A percentile compares a stretch with the other conserved stretches of the same genome.
phyloP scores from a whole-genome alignment of 2,797 vertebrate genomes.

The Antrozous pallidus region DNA sequence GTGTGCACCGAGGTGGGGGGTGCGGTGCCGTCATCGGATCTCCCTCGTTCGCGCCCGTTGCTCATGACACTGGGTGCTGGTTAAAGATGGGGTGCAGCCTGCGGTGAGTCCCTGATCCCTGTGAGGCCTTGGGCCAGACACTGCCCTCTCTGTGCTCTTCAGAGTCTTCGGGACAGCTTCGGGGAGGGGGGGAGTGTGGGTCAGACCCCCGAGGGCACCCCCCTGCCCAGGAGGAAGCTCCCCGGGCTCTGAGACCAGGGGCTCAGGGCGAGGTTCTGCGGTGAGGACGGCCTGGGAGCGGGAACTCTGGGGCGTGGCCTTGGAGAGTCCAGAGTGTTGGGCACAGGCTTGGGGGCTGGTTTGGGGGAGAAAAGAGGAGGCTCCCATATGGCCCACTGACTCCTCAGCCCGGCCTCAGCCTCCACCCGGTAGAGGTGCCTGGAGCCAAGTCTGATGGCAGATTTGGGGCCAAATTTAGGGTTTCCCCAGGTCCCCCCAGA shows the following conservation, averaged over 20 bases:
- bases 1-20: fast-evolving
- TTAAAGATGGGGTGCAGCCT: not conserved
- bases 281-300: not conserved
- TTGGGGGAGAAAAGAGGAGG: no score
- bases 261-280: not conserved
- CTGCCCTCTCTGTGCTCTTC: not conserved
- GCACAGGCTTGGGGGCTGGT: no score
- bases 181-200: not conserved
- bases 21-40: fast-evolving
- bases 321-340: not conserved
- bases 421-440: not conserved
- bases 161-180: not conserved
- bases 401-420: not conserved
- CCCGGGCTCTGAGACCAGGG: not conserved
- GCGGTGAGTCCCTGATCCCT: fast-evolving
- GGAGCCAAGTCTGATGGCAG: not conserved
- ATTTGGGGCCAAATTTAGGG: not conserved
- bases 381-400: no score
- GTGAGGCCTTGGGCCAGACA: not conserved
- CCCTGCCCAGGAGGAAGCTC: not conserved
- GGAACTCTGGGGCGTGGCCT: not conserved
- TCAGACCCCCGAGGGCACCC: not conserved
- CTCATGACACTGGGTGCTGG: not conserved
- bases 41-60: not conserved
- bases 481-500: not conserved